Percentiles rank a stretch among this genome's conserved stretches.
Conservation (phyloP, 1,140 invertebrate genomes). For the Bombus ignitus region DNA sequence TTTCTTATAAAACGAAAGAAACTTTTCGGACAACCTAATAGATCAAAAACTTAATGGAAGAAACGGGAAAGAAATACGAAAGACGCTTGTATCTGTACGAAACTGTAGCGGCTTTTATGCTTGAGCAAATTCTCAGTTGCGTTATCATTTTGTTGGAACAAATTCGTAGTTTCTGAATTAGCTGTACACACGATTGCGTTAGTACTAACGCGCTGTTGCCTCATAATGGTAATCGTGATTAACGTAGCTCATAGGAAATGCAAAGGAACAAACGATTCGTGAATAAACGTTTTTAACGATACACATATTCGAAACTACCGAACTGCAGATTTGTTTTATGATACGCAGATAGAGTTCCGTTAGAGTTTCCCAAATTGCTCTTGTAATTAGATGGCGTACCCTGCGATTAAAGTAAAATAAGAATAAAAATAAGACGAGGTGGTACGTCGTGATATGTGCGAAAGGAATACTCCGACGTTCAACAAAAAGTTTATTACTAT, state of each 20-base stretch:
- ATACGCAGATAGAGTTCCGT: neutral
- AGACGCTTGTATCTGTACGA: neutral
- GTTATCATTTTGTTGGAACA: neutral
- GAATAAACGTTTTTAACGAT: neutral
- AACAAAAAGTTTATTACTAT: too few relatives aligned
- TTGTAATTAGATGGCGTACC: fast-evolving
- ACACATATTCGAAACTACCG: neutral
- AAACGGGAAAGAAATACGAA: too few relatives aligned
- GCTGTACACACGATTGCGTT: neutral
- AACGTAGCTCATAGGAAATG: neutral
- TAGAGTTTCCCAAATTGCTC: neutral
- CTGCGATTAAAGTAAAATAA: neutral
- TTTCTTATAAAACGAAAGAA: too few relatives aligned
- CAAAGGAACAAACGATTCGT: neutral
- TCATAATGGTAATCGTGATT: neutral
- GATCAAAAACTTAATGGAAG: too few relatives aligned
- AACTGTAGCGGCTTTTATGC: neutral
- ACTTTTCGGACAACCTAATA: too few relatives aligned
- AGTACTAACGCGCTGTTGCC: neutral
- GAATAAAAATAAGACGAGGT: too few relatives aligned
- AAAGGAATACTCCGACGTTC: too few relatives aligned
- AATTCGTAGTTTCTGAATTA: constrained; percentile 11
- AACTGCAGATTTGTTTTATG: neutral
- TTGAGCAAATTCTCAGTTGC: neutral
- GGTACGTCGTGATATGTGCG: too few relatives aligned